Percentiles rank a stretch among this genome's conserved stretches.
Evolutionary conservation across 2,797 vertebrate genomes (phyloP).

Genomic region (Phoeniculus purpureus): DNA sequence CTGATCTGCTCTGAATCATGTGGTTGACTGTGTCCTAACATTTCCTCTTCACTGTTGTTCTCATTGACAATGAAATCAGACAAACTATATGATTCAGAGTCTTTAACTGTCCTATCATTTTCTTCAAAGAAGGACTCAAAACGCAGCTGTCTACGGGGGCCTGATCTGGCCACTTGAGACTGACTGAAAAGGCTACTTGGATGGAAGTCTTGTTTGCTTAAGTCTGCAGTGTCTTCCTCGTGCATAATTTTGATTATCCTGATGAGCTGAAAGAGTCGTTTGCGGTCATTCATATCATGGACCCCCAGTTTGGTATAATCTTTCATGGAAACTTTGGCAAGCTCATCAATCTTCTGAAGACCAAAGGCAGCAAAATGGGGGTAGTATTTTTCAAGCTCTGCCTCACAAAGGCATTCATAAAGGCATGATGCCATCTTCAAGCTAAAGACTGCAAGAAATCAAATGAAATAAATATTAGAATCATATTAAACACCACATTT

Average conservation of each 20-base stretch:
- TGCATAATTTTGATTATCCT: constrained; percentile 84
- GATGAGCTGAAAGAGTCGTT: constrained; percentile 86
- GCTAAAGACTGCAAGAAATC: constrained; percentile 14
- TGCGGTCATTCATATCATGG: constrained; percentile 83
- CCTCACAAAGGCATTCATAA: constrained; percentile 86
- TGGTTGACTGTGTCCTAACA: constrained; percentile 39
- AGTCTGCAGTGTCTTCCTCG: constrained; percentile 65
- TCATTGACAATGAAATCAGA: constrained; percentile 37
- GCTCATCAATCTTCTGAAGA: constrained; percentile 81
- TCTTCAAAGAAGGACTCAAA: constrained; percentile 75
- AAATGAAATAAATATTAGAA: constrained; percentile 5
- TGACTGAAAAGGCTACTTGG: constrained; percentile 18
- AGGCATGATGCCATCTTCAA: constrained; percentile 84
- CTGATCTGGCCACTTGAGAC: constrained; percentile 47
- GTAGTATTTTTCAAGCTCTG: constrained; percentile 86
- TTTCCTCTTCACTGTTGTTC: constrained; percentile 26
- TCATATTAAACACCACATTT: neutral
- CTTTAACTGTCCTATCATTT: constrained; percentile 15
- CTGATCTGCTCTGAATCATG: constrained; percentile 40
- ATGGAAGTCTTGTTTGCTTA: constrained; percentile 53
- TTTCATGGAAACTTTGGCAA: constrained; percentile 83
- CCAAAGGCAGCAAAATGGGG: constrained; percentile 83
- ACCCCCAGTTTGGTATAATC: constrained; percentile 88
- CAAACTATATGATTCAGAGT: neutral
- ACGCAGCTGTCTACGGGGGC: constrained; percentile 79